phyloP scores from a whole-genome alignment of 2,797 vertebrate genomes.

The Distichodus sexfasciatus region DNA sequence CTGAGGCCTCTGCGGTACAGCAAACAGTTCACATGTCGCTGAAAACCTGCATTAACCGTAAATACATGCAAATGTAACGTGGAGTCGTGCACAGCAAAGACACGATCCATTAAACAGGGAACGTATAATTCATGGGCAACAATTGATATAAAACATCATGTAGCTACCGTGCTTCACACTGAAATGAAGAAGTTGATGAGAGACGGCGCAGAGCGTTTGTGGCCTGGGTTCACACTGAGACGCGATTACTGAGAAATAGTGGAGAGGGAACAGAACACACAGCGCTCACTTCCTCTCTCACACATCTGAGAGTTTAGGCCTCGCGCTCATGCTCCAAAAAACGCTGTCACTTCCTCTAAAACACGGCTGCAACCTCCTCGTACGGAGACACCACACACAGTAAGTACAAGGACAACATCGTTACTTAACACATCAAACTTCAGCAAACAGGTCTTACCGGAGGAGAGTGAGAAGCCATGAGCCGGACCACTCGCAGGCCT shows the following conservation, averaged over 20 bases:
- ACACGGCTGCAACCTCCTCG: constrained; percentile 26
- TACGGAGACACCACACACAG: constrained; percentile 31
- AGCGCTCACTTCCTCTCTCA: constrained; percentile 52
- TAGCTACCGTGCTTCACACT: too few relatives aligned
- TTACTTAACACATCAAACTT: constrained; percentile 1
- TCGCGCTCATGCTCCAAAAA: constrained; percentile 29
- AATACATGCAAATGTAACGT: too few relatives aligned
- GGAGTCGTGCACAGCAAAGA: too few relatives aligned
- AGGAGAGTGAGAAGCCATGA: constrained; percentile 2
- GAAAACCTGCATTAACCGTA: too few relatives aligned
- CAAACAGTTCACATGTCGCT: too few relatives aligned
- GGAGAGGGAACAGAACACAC: constrained; percentile 43
- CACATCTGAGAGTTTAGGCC: constrained; percentile 34
- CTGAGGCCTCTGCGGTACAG: too few relatives aligned
- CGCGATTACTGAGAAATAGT: constrained; percentile 29
- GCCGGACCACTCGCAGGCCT: background rate
- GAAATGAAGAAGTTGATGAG: too few relatives aligned
- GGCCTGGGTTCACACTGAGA: background rate
- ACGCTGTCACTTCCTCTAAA: constrained; percentile 41
- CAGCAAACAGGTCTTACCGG: constrained; percentile 45
- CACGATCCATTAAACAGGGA: too few relatives aligned
- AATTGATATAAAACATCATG: too few relatives aligned
- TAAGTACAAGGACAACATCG: constrained; percentile 13
- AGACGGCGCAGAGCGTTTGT: background rate
- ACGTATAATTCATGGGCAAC: too few relatives aligned